Evolutionary conservation across 2,888 invertebrate genomes (phyloP).

Genomic region (Perdita meconis): DNA sequence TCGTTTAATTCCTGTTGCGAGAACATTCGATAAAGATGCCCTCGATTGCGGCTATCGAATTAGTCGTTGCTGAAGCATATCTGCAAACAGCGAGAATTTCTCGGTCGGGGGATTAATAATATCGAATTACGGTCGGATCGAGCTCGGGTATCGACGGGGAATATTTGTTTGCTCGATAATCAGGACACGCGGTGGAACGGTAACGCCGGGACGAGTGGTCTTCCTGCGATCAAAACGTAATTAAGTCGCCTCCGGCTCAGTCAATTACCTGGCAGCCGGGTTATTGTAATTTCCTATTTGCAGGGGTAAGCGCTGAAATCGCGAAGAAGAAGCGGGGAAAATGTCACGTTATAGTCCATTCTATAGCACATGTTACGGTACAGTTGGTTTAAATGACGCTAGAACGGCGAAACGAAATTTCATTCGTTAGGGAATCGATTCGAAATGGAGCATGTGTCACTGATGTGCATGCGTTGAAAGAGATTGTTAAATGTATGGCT

Average conservation of each 20-base stretch:
- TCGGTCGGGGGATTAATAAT: background rate
- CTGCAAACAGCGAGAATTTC: background rate
- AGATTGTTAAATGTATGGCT: background rate
- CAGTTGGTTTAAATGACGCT: background rate
- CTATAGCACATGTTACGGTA: background rate
- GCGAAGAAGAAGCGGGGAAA: background rate
- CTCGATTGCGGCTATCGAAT: background rate
- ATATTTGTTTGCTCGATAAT: slow-evolving; percentile 21
- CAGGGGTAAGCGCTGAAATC: background rate
- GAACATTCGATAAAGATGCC: slow-evolving; percentile 6
- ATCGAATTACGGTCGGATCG: background rate
- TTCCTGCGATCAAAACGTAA: slow-evolving; percentile 16
- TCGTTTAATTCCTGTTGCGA: slow-evolving; percentile 1
- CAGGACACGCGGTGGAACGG: slow-evolving; percentile 4
- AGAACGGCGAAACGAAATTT: background rate
- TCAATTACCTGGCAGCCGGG: slow-evolving; percentile 2
- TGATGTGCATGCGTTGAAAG: background rate
- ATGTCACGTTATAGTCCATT: background rate
- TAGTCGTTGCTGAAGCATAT: background rate
- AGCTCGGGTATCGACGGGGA: background rate
- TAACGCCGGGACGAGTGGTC: background rate
- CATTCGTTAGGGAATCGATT: background rate
- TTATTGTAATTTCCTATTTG: slow-evolving; percentile 10
- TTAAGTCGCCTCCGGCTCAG: slow-evolving; percentile 19
- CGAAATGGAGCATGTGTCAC: background rate